phyloP scores from a whole-genome alignment of 2,113 vertebrate genomes.

The Myrmophylax atrothorax region DNA sequence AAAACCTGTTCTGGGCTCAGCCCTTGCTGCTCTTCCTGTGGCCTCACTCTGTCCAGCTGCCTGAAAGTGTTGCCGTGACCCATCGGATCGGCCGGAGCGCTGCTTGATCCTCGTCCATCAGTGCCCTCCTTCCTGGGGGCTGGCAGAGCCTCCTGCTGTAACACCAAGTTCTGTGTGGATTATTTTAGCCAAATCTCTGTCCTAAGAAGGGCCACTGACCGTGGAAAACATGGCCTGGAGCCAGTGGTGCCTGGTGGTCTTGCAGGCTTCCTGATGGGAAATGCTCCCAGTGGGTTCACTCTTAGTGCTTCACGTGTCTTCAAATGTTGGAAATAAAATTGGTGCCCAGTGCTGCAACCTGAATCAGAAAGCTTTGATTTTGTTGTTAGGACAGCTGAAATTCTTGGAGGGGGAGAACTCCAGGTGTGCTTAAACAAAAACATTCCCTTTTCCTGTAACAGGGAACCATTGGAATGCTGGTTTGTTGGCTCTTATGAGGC shows the following conservation, averaged over 20 bases:
- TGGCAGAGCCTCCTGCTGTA: not conserved
- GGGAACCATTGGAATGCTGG: not conserved
- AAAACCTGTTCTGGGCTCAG: not conserved
- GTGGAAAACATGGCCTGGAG: too few relatives aligned
- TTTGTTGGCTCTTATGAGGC: not conserved
- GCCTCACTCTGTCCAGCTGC: fast-evolving
- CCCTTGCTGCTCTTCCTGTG: not conserved
- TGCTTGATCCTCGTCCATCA: not conserved
- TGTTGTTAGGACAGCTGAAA: not conserved
- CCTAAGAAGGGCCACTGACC: too few relatives aligned
- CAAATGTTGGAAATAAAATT: not conserved
- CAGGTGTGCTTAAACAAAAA: not conserved
- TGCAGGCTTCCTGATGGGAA: not conserved
- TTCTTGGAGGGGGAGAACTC: not conserved
- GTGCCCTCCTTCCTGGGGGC: not conserved
- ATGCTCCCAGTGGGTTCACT: fast-evolving
- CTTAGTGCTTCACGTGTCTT: fast-evolving
- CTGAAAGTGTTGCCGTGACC: not conserved
- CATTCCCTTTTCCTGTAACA: fast-evolving
- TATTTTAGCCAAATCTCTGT: not conserved
- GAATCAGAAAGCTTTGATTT: not conserved
- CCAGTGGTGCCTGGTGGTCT: not conserved
- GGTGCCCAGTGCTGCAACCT: fast-evolving
- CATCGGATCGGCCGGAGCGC: fast-evolving
- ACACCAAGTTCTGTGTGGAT: fast-evolving